Evolutionary conservation across 1,140 invertebrate genomes (phyloP).

Genomic region (Caenorhabditis briggsae): DNA sequence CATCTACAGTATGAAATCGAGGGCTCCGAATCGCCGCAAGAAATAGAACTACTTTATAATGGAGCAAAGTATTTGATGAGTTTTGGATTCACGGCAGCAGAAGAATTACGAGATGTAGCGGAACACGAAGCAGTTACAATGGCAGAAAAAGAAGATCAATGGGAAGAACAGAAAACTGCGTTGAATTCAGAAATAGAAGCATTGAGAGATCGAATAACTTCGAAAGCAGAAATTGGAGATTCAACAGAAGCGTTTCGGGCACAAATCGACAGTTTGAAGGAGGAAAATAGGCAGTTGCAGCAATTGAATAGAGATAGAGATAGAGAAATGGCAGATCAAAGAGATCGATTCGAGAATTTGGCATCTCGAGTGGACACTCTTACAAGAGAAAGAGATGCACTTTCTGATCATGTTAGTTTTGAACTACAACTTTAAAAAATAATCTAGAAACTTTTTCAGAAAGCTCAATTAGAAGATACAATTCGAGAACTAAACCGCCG

Average conservation of each 20-base stretch:
- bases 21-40: constrained; percentile 51
- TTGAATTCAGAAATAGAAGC: constrained; percentile 65
- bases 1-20: constrained; percentile 58
- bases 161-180: constrained; percentile 71
- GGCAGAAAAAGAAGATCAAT: constrained; percentile 76
- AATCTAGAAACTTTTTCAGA: constrained; percentile 68
- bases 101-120: constrained; percentile 74
- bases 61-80: constrained; percentile 72
- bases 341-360: constrained; percentile 68
- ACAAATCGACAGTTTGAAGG: constrained; percentile 76
- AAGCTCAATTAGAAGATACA: constrained; percentile 74
- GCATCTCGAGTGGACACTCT: constrained; percentile 48
- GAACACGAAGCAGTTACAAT: constrained; percentile 72
- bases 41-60: constrained; percentile 49
- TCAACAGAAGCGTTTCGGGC: constrained; percentile 75
- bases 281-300: constrained; percentile 73
- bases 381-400: constrained; percentile 61
- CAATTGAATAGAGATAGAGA: constrained; percentile 71
- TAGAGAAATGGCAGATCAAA: constrained; percentile 72
- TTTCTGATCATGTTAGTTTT: constrained; percentile 58
- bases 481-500: constrained; percentile 74
- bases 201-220: constrained; percentile 70
- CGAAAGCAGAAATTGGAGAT: constrained; percentile 66
- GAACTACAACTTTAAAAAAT: no score
- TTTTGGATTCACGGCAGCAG: constrained; percentile 75